phyloP scores from a whole-genome alignment of 2,797 vertebrate species.

The Lutjanus campechanus region DNA sequence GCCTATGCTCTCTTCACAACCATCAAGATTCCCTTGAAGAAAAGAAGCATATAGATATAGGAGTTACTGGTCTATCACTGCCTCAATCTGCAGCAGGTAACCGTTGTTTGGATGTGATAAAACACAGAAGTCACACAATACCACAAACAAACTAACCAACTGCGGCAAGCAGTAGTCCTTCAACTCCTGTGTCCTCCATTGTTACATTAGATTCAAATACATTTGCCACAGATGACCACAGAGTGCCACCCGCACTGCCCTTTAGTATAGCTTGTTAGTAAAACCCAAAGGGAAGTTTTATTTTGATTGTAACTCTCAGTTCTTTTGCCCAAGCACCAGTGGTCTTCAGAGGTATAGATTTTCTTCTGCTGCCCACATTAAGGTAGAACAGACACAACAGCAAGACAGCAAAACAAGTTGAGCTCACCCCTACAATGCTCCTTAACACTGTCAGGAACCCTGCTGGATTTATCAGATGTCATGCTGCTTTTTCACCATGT shows the following conservation, averaged over 20 bases:
- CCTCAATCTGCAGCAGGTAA: no score
- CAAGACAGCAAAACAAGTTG: slow-evolving; percentile 51
- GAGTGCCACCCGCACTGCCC: background rate
- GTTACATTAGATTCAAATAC: slow-evolving; percentile 8
- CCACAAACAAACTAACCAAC: no score
- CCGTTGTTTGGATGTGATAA: no score
- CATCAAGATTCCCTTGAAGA: no score
- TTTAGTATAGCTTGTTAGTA: slow-evolving; percentile 23
- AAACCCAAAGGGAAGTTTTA: slow-evolving; percentile 26
- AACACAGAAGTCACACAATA: no score
- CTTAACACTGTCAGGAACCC: slow-evolving; percentile 51
- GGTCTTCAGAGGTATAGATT: slow-evolving; percentile 48
- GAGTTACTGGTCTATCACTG: no score
- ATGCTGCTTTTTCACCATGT: slow-evolving; percentile 53
- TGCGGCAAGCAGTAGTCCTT: no score
- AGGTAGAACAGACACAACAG: slow-evolving; percentile 47
- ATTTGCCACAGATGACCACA: slow-evolving; percentile 27
- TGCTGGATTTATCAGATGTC: slow-evolving; percentile 68
- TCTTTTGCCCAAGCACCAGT: slow-evolving; percentile 14
- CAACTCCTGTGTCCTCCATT: no score
- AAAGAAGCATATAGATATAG: no score
- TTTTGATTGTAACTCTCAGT: slow-evolving; percentile 10
- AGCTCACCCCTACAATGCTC: slow-evolving; percentile 37
- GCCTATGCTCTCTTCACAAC: no score
- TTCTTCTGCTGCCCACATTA: slow-evolving; percentile 34